Base-by-base conservation (phyloP, 2,113 vertebrate genomes). In the Rhinolophus ferrumequinum region DNA sequence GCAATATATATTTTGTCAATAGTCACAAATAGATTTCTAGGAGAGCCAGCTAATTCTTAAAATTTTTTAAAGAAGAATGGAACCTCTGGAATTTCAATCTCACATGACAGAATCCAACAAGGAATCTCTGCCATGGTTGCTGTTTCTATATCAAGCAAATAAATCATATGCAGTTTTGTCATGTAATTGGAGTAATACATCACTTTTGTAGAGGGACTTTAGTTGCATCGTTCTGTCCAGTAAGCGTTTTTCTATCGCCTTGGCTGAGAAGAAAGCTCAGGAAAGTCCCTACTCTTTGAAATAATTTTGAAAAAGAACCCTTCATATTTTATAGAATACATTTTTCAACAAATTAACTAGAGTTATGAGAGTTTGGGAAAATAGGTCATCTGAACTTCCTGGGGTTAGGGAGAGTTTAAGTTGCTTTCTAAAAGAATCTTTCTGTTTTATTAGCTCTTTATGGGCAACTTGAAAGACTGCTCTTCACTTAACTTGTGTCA, bases 271-370 rank as follows among this genome's bases (percentile, higher is more conserved):
- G 52, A 97, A 98, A 97, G 30, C 94, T 98, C 94, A 56, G 21
- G 92, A 97, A 87, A 97, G 88, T 66, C 62, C 12, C 47, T 87
- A 62, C 8, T 72, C 79, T 97, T 97, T 93, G 88, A 97, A 98
- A 96, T 94, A 9, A 96, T 96, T 98, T 97, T 98, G 95, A 96
- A 97, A 98, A 98, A 81, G 19, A 96, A 60, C 18, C n/a, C 14
- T 93, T 94, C 0, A 8, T 96, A 70, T 97, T 98, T 97, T 96
- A 87, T 56, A 93, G 93, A 97, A 97, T 93, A 47, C 0, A 90
- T 93, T 98, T 98, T 95, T 95, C 86, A 95, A 95, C 64, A 95
- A 96, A 95, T 93, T 91, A 93, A 91, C 84, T 72, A 47, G 54
- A 97, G 94, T 94, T 94, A 83, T 44, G 77, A 96, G 82, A 9